A percentile compares a stretch with the other conserved stretches of the same genome.
These are phyloP conservation scores for Bilobella aurantiaca DNA, from an alignment of 1,140 invertebrate genomes.

Conservation along the genomic window DNA sequence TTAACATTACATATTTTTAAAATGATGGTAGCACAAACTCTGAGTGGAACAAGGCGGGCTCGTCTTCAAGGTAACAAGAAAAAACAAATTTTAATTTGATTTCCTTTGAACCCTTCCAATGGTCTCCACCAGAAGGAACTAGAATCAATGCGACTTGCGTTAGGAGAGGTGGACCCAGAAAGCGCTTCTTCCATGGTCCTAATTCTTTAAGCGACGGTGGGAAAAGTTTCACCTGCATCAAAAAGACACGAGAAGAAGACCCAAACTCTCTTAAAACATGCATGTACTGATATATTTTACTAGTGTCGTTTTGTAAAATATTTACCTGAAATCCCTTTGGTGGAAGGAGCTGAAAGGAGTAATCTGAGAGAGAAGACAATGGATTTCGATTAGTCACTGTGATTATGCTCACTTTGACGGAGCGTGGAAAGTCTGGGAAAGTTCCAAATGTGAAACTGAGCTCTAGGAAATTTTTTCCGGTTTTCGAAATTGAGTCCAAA, in stretches of 20 bases:
- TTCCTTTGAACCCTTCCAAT: background rate
- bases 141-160: slow-evolving; percentile 30
- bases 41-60: slow-evolving; percentile 26
- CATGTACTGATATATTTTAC: background rate
- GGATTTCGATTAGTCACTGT: slow-evolving; percentile 22
- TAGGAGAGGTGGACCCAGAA: slow-evolving; percentile 27
- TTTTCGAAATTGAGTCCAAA: slow-evolving; percentile 7
- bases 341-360: slow-evolving; percentile 32
- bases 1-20: no score
- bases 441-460: slow-evolving; percentile 26
- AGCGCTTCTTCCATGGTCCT: slow-evolving; percentile 31
- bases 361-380: slow-evolving; percentile 17
- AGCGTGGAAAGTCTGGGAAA: slow-evolving; percentile 12
- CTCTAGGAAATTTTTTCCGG: slow-evolving; percentile 11
- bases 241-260: background rate
- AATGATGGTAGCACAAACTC: slow-evolving; percentile 25
- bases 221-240: slow-evolving; percentile 27
- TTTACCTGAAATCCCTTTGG: slow-evolving; percentile 32
- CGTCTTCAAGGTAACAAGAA: slow-evolving; percentile 28
- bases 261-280: background rate
- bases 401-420: slow-evolving; percentile 21
- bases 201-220: slow-evolving; percentile 29
- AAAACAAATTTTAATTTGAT: slow-evolving; percentile 28
- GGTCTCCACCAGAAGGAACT: no score
- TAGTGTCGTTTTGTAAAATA: background rate